Base-by-base conservation (phyloP, 2,113 vertebrate species). In the Callorhinus ursinus region DNA sequence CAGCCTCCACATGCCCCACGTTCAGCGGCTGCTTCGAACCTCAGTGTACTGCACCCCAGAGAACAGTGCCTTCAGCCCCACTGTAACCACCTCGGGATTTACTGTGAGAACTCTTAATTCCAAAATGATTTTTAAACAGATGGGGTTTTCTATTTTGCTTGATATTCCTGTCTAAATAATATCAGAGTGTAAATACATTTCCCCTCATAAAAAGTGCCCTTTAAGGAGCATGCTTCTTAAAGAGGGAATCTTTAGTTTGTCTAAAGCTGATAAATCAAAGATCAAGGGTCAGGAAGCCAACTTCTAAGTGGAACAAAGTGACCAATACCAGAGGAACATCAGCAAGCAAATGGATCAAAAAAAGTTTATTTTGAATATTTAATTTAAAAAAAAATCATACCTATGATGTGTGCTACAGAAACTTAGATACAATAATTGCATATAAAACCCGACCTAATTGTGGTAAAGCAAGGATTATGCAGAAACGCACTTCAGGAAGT, bases 401-500 rank as follows among this genome's bases (percentile, higher is more conserved):
- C 98, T 98, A 99, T 98, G 98, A 99, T 98, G 97, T 98, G 98
- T 99, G 96, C 98, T 98, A 99, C 99, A 99, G 99, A 98, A 99
- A 99, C 98, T 94, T 97, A 98, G 98, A 98, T 99, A 99, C 99
- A 99, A 98, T 98, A 98, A 99, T 98, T 98, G 98, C 98, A 98
- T 99, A 99, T 98, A 99, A 99, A 99, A 99, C 99, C 99, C 97
- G 61, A 98, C 97, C 98, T 98, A 90, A 72, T 16, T 2, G 53
- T 93, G 95, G 96, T 93, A 90, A 98, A 96, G 98, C 97, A 95
- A 97, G 88, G 98, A 88, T 71, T 81, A 92, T 55, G 96, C 22
- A 93, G 97, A 96, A 91, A 97, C 55, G 91, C 97, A 97, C 97
- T 36, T 69, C 93, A 90, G 94, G 86, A 93, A 80, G 57, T 15